These are phyloP conservation scores for Drosophila sordidula DNA, from an alignment of 2,888 invertebrate genomes.

Conservation along the genomic window DNA sequence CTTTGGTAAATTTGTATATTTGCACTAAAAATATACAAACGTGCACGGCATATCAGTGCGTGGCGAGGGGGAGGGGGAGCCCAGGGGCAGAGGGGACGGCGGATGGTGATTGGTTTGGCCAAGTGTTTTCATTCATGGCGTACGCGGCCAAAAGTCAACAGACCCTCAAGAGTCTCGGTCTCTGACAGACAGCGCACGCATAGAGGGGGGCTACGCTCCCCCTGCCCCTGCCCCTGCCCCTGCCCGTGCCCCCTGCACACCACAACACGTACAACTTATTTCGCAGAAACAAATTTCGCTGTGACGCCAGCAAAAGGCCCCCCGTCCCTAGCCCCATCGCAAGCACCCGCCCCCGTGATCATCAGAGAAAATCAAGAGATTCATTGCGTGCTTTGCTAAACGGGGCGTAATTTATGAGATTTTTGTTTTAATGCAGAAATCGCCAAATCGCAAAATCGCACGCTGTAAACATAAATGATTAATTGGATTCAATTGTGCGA, in stretches of 20 bases:
- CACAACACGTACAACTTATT: slow-evolving; percentile 3
- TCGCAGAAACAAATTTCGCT: slow-evolving; percentile 6
- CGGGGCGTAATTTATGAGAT: slow-evolving; percentile 65
- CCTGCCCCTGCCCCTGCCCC: not conserved
- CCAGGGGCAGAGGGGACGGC: not conserved
- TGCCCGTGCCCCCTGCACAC: too few species aligned
- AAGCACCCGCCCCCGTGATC: not conserved
- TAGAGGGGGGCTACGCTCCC: not conserved
- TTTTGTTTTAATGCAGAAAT: slow-evolving; percentile 59
- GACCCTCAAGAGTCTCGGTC: slow-evolving; percentile 33
- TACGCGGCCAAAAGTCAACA: slow-evolving; percentile 70
- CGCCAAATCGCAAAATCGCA: slow-evolving; percentile 19
- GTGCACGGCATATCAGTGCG: not conserved
- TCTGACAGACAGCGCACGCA: slow-evolving; percentile 39
- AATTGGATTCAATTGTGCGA: slow-evolving; percentile 60
- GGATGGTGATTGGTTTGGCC: slow-evolving; percentile 50
- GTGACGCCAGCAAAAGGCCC: slow-evolving; percentile 38
- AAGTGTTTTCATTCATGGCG: slow-evolving; percentile 75
- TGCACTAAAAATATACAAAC: slow-evolving; percentile 69
- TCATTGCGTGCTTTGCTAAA: slow-evolving; percentile 34
- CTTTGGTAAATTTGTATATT: slow-evolving; percentile 73
- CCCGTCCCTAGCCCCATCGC: not conserved
- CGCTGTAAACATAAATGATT: slow-evolving; percentile 73
- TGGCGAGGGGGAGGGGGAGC: not conserved
- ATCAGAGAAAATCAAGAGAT: slow-evolving; percentile 33